Evolutionary conservation across 2,888 invertebrate genomes (phyloP), one percentile per base, ranked within the genome.

Genomic region (Nephrocerus scutellatus): DNA sequence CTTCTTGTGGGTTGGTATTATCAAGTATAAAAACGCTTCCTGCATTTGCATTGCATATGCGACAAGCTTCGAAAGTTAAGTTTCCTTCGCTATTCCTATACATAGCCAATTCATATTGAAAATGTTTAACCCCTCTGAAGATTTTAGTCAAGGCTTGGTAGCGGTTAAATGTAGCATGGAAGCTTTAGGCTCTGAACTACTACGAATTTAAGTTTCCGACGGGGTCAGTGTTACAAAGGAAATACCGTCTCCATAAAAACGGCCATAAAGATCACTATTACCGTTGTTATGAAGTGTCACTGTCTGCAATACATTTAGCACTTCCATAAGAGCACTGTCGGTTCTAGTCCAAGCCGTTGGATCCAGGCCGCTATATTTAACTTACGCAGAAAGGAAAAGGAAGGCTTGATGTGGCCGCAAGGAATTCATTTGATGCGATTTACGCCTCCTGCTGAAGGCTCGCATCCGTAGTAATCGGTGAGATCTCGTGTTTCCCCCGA

Each of bases 221-320:
- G 82, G 73, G 49, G 81, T 79, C 55, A 88, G 73, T 64, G 77
- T 83, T 2, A 88, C 85, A 36, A 79, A 77, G 60, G 87, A 88
- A 12, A 85, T 73, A 33, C 84, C 86, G 69, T 88, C 86, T 28
- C 83, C 84, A 47, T 61, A 68, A 41, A 84, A 84, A 25, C 87
- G 83, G 60, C 85, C 87, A 60, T 88, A 89, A n/a, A 89, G 70
- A 64, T 88, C 88, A 66, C 88, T 88, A 55, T 88, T 87, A 70
- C 87, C 86, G 69, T 88, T 86, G 57, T 80, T 82, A 56, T 79
- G 80, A 58, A 89, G 89, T 2, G 87, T 87, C 19, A 89, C 85
- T 9, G 80, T 77, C 59, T 88, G 88, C 39, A 89, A 72, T 5
- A 84, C 83, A 44, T 72, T 74, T 12, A 87, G 76, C 90, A 90